A percentile compares a stretch with the other conserved stretches of the same genome.
Evolutionary conservation across 2,888 invertebrate genomes (phyloP).

Genomic region (Arctia plantaginis): DNA sequence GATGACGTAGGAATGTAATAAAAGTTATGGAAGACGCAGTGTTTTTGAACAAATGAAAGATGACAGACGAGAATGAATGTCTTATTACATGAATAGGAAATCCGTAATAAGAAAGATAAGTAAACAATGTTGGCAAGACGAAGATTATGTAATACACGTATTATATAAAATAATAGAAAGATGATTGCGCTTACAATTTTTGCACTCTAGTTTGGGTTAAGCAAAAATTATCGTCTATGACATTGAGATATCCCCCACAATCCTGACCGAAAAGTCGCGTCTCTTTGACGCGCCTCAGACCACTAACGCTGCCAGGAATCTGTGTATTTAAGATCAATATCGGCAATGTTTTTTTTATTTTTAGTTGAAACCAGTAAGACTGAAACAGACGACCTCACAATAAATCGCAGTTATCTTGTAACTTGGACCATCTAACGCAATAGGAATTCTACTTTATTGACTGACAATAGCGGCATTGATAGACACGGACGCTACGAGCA

Average conservation of each 20-base stretch:
- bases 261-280: background rate
- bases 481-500: slow-evolving; percentile 16
- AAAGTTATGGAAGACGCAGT: background rate
- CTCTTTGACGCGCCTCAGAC: background rate
- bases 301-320: background rate
- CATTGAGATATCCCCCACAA: background rate
- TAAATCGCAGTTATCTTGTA: slow-evolving; percentile 2
- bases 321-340: background rate
- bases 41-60: slow-evolving; percentile 1
- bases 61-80: slow-evolving; percentile 1
- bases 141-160: background rate
- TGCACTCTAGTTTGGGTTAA: background rate
- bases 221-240: background rate
- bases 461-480: slow-evolving; percentile 47
- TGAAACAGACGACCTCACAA: background rate
- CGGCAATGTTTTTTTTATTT: background rate
- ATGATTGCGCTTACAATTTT: too few relatives aligned
- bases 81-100: slow-evolving; percentile 9
- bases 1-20: slow-evolving; percentile 1
- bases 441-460: slow-evolving; percentile 40
- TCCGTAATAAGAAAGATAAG: background rate
- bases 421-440: slow-evolving; percentile 22
- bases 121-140: background rate
- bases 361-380: background rate
- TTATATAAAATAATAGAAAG: too few relatives aligned